Base-by-base conservation (phyloP, 92 coral and sea anemone genomes). In the Bergia sp. region DNA sequence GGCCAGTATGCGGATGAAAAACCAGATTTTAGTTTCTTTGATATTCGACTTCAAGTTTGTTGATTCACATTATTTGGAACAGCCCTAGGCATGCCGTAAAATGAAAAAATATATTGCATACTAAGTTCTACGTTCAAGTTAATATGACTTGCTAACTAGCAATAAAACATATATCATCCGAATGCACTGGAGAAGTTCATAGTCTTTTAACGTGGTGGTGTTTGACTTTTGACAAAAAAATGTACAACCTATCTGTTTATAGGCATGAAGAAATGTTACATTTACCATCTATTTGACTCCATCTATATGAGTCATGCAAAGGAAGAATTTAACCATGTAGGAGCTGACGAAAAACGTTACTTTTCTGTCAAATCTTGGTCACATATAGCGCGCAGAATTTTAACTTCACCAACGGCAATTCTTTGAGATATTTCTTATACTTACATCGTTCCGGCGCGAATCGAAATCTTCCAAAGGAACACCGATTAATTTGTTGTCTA, bases 381-480 rank as follows among this genome's bases (percentile, higher is more conserved):
- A n/a, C 86, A 43, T 43, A 67, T 64, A 47, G 41, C 77, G 41
- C 4, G 43, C 44, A 20, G 77, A 66, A 29, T 67, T 82, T 64
- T 37, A 67, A 41, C 77, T 82, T 67, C 37, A 67, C 77, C 36
- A 41, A 42, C 86, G 42, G 40, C 75, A 53, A 12, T 12, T 53
- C 15, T 53, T 53, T 10, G 16, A 39, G 13, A 73, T 20, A 73
- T 7, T 39, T 9, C 43, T 9, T 75, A 18, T 50, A 95, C 98
- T 95, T 95, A 95, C 98, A 80, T 93, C 90, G 43, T 84, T 87
- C 40, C 79, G 80, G 4, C 91, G 91, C 47, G 96, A 92, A 87
- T 92, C 96, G 77, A 95, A 95, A 85, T 95, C 98, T 75, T 93
- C 94, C 82, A 95, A 91, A 15, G 98, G 98, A 71, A 84, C 87